phyloP scores from a whole-genome alignment of 2,797 vertebrate species.

The Morelia viridis region DNA sequence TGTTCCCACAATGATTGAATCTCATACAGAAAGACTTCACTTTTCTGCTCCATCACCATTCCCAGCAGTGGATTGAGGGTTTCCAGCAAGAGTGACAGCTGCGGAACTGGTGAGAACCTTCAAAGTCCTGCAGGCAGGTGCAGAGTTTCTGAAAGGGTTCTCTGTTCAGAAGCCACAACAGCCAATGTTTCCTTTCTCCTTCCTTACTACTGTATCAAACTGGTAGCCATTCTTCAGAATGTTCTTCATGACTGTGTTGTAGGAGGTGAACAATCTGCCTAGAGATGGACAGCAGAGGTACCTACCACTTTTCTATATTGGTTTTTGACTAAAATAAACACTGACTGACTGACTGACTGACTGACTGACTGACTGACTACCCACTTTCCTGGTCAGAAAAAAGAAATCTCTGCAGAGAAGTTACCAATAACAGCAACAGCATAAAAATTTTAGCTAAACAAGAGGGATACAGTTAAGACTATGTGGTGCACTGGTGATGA shows the following conservation, averaged over 20 bases:
- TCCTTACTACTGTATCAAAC: neutral
- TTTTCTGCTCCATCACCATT: neutral
- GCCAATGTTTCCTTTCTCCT: neutral
- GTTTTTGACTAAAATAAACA: neutral
- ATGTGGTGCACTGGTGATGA: neutral
- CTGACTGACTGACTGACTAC: too few relatives aligned
- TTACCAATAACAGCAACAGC: neutral
- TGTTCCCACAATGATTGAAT: slow-evolving; percentile 81
- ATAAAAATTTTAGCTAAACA: neutral
- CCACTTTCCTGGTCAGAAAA: neutral
- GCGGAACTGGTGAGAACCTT: neutral
- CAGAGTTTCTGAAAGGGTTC: neutral
- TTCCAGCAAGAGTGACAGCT: neutral
- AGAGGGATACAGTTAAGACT: neutral
- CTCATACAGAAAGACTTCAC: slow-evolving; percentile 78
- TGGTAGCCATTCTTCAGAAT: slow-evolving; percentile 32
- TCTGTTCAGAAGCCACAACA: neutral
- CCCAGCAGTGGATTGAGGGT: neutral
- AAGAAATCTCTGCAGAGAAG: neutral
- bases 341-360: neutral
- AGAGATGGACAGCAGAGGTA: neutral
- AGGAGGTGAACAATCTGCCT: neutral
- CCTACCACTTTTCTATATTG: neutral
- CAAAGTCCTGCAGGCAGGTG: neutral
- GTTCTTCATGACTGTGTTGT: slow-evolving; percentile 7